phyloP scores from a whole-genome alignment of 2,797 vertebrate species.

The Anomalospiza imberbis region DNA sequence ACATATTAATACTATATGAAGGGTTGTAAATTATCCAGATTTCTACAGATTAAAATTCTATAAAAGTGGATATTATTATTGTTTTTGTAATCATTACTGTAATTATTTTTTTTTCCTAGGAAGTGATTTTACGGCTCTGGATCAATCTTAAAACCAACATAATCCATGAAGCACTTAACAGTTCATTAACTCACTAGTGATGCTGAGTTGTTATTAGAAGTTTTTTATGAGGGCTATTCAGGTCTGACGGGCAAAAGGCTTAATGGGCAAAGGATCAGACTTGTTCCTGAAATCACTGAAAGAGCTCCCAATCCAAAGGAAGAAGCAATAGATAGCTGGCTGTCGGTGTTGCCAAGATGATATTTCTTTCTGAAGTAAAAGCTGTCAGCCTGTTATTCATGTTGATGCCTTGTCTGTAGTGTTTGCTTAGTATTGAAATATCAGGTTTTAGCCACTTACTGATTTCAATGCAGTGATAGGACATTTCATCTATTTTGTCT shows the following conservation, averaged over 20 bases:
- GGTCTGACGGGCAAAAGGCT: background rate
- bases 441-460: background rate
- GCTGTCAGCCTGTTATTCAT: background rate
- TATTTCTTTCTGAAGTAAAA: background rate
- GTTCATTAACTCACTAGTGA: background rate
- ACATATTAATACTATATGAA: background rate
- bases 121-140: background rate
- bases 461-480: conserved; percentile 1
- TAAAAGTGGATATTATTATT: background rate
- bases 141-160: background rate
- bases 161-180: background rate
- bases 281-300: background rate
- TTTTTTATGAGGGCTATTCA: background rate
- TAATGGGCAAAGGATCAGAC: background rate
- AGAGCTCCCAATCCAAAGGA: background rate
- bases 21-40: background rate
- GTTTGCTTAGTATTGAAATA: background rate
- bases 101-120: background rate
- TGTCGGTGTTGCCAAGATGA: background rate
- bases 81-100: background rate
- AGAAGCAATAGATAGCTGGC: background rate
- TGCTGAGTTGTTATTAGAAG: background rate
- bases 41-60: background rate
- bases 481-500: background rate
- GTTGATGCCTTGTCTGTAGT: background rate